Evolutionary conservation across 2,797 vertebrate species (phyloP), one percentile per base, ranked within the genome.

Genomic region (Anolis apletophallus): DNA sequence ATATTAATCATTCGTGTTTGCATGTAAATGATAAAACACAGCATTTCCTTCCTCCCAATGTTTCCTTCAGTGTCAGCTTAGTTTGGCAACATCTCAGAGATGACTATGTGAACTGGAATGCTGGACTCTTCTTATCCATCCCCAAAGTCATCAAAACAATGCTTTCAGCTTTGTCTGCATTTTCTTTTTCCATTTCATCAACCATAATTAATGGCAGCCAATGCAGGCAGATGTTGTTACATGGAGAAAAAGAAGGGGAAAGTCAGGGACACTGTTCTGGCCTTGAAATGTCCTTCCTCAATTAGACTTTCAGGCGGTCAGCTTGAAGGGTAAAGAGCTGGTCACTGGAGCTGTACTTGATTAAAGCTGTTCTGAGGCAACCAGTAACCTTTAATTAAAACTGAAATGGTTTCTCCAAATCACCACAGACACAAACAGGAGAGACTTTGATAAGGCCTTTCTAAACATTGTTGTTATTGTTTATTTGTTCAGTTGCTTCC

Each of bases 301-400:
- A 73, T n/a, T 29, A 92, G 90, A 93, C 90, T 89, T 80, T 61
- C 52, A 0, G 0, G 74, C 1, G 0, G 74, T 1, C 0, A 0
- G 0, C 1, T 0, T 0, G 0, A 0, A 0, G 0, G 81, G 57
- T 74, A n/a, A 0, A 81, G 88, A 88, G 90, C 52, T 85, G 83
- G 80, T 76, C 73, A 84, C 85, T 85, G 89, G 0, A 0, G 64
- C 72, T 80, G 54, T 88, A 88, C 11, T 40, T 86, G 87, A 87
- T 89, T 92, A 89, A 32, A 0, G 86, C 46, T 11, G n/a, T n/a
- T n/a, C n/a, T n/a, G 46, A 54, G 85, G 55, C 46, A 64, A 69
- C 87, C 81, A 90, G 67, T 88, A 92, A 93, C 92, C 81, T 89
- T 69, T 11, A 73, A 84, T 55, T 9, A 0, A 64, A 75, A 59